Evolutionary conservation across 1,140 invertebrate species (phyloP).

Genomic region (Cherax destructor): DNA sequence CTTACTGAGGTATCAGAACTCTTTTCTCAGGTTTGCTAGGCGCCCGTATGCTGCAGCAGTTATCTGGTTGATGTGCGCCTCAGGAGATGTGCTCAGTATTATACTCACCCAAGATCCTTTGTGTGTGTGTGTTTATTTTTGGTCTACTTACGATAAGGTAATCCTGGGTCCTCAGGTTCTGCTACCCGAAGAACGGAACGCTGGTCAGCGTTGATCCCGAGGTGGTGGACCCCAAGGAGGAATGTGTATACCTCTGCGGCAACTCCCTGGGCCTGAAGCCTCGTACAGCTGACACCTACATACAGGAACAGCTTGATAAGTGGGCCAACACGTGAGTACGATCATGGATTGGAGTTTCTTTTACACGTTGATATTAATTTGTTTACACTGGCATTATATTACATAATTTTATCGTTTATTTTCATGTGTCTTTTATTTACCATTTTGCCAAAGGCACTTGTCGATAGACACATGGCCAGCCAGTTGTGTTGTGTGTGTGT

Average conservation of each 20-base stretch:
- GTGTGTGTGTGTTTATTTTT: too few relatives aligned
- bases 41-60: too few relatives aligned
- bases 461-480: too few relatives aligned
- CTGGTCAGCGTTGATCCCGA: background rate
- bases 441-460: background rate
- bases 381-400: background rate
- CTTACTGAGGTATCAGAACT: too few relatives aligned
- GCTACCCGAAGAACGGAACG: constrained; percentile 41
- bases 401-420: too few relatives aligned
- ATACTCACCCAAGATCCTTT: too few relatives aligned
- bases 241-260: constrained; percentile 79
- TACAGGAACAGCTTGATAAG: constrained; percentile 76
- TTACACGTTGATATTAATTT: background rate
- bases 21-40: too few relatives aligned
- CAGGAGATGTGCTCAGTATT: too few relatives aligned
- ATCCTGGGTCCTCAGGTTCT: constrained; percentile 23
- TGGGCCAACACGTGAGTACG: constrained; percentile 76
- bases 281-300: constrained; percentile 74
- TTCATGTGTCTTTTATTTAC: background rate
- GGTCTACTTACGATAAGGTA: background rate
- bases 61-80: too few relatives aligned
- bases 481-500: too few relatives aligned
- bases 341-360: background rate
- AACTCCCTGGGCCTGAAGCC: constrained; percentile 80
- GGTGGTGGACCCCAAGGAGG: constrained; percentile 73